Percentiles rank a stretch among this genome's conserved stretches.
These are phyloP conservation scores for Pteromalus puparum DNA, from an alignment of 1,140 invertebrate genomes.

Conservation along the genomic window DNA sequence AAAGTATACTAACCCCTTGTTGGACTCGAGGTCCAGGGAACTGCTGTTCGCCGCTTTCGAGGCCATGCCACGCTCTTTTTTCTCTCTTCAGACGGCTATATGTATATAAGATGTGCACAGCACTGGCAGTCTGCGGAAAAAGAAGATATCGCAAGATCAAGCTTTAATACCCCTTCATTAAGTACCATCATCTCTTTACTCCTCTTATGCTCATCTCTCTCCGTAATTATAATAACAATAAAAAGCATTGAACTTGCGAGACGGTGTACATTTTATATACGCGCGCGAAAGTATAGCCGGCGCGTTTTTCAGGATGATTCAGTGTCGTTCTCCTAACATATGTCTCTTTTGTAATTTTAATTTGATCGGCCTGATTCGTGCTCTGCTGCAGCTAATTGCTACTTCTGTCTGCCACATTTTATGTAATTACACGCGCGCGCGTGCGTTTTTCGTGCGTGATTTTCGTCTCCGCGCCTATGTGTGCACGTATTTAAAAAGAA, in stretches of 20 bases:
- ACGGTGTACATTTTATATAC: too few relatives aligned
- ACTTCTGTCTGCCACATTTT: background rate
- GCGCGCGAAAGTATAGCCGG: background rate
- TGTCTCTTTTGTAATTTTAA: conserved; percentile 9
- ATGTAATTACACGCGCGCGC: background rate
- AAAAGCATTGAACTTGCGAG: background rate
- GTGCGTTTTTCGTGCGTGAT: conserved; percentile 7
- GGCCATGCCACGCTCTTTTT: background rate
- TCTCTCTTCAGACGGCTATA: background rate
- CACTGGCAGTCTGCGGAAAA: background rate
- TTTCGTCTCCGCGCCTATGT: background rate
- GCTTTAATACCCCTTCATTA: conserved; percentile 2
- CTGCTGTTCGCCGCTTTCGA: conserved; percentile 15
- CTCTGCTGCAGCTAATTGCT: background rate
- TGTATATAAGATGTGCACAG: too few relatives aligned
- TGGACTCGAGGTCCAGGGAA: conserved; percentile 37
- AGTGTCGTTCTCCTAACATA: background rate
- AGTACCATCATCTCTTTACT: background rate
- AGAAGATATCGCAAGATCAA: background rate
- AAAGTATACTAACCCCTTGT: conserved; percentile 38
- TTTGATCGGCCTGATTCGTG: background rate
- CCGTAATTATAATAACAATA: background rate
- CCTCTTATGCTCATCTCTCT: background rate
- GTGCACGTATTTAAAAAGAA: too few relatives aligned
- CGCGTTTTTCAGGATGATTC: background rate